phyloP scores from a whole-genome alignment of 2,113 vertebrate genomes.

The Ptychochromis oligacanthus region DNA sequence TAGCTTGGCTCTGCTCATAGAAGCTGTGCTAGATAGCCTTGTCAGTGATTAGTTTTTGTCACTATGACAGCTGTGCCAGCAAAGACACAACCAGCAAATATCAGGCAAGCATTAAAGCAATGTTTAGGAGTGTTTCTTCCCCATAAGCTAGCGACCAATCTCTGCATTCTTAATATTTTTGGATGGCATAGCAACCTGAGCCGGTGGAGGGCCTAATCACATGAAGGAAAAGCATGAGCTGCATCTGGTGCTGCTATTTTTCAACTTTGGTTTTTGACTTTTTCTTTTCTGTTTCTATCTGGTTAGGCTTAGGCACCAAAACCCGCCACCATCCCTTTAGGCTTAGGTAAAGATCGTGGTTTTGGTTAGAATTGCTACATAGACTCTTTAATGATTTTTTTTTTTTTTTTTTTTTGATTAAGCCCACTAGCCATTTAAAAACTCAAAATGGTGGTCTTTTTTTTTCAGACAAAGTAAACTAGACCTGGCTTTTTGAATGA shows the following conservation, averaged over 20 bases:
- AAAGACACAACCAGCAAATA: neutral
- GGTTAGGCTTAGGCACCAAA: neutral
- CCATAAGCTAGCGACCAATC: neutral
- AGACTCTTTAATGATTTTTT: rapidly evolving
- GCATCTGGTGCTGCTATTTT: neutral
- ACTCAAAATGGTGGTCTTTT: neutral
- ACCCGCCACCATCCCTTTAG: neutral
- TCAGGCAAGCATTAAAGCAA: neutral
- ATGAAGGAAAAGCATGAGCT: neutral
- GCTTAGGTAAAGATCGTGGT: neutral
- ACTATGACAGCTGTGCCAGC: neutral
- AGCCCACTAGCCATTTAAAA: neutral
- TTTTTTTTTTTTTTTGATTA: neutral
- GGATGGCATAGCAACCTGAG: neutral
- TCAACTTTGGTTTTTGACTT: neutral
- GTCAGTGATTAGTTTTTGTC: neutral
- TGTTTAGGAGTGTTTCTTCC: neutral
- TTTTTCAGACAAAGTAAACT: neutral
- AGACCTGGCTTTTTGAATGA: neutral
- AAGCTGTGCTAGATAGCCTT: neutral
- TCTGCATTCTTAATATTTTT: neutral
- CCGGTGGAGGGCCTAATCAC: neutral
- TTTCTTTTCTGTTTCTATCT: neutral
- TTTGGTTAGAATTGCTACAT: neutral
- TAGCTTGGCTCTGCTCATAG: neutral